phyloP scores from a whole-genome alignment of 2,113 vertebrate genomes.

The Arothron firmamentum region DNA sequence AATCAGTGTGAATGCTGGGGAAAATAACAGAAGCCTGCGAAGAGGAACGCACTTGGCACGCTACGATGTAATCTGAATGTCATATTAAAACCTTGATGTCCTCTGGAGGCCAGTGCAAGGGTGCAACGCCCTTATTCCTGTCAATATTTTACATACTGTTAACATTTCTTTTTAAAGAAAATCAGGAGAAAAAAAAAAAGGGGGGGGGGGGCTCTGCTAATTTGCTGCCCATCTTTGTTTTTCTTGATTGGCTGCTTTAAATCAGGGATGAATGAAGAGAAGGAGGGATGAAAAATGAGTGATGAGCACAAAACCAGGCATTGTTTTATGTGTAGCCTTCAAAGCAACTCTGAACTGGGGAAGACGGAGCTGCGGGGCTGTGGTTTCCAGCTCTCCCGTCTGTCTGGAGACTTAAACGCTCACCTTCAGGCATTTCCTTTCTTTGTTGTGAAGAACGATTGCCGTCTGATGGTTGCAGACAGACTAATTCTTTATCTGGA shows the following conservation, averaged over 20 bases:
- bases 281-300: constrained; percentile 26
- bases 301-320: constrained; percentile 26
- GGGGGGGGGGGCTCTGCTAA: not conserved
- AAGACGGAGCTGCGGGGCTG: constrained; percentile 16
- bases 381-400: not conserved
- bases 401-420: constrained; percentile 32
- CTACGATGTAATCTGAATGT: constrained; percentile 27
- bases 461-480: constrained; percentile 9
- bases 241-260: constrained; percentile 37
- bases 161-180: not conserved
- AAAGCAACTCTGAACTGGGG: constrained; percentile 30
- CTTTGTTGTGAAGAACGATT: constrained; percentile 1
- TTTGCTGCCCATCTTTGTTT: not conserved
- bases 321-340: constrained; percentile 28
- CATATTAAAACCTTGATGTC: constrained; percentile 13
- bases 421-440: constrained; percentile 37
- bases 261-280: constrained; percentile 38
- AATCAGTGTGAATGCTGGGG: not conserved
- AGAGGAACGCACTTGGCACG: constrained; percentile 4
- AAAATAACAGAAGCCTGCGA: constrained; percentile 14
- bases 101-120: constrained; percentile 1
- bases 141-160: too few species aligned
- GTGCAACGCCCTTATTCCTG: constrained; percentile 1
- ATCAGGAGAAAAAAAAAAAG: not conserved
- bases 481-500: not conserved